Percentiles rank a stretch among this genome's conserved stretches.
These are phyloP conservation scores for Falco biarmicus DNA, from an alignment of 2,797 vertebrate species.

Conservation along the genomic window DNA sequence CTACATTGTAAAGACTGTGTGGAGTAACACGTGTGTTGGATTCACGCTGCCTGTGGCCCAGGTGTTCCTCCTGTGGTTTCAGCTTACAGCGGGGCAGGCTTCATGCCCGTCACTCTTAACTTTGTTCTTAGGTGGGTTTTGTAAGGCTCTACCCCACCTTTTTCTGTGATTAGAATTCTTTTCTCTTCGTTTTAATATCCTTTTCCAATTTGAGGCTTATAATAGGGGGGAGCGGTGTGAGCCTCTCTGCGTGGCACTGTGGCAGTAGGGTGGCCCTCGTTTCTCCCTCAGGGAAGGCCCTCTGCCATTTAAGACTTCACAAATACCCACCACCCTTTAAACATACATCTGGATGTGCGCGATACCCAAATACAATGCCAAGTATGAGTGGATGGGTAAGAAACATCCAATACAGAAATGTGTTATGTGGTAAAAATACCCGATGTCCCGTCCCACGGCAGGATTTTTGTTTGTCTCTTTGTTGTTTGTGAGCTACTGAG, in stretches of 20 bases:
- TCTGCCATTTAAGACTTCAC: background rate
- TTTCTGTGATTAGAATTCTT: accelerated
- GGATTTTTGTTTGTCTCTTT: background rate
- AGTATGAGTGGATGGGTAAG: background rate
- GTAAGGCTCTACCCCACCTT: background rate
- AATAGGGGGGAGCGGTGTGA: background rate
- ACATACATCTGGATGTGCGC: background rate
- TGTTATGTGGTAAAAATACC: accelerated
- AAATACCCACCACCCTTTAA: background rate
- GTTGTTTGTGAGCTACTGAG: background rate
- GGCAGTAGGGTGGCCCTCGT: background rate
- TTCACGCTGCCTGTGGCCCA: background rate
- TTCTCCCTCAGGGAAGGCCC: background rate
- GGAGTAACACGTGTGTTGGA: accelerated
- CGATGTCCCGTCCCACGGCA: accelerated
- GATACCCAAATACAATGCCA: background rate
- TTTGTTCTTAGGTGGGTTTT: background rate
- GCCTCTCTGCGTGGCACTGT: background rate
- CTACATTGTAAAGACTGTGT: background rate
- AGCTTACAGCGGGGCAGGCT: background rate
- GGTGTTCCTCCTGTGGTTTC: background rate
- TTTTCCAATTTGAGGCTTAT: background rate
- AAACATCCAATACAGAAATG: background rate
- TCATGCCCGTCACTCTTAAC: background rate
- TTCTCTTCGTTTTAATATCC: background rate